Base-by-base conservation (phyloP, 2,797 vertebrate genomes). In the Esox lucius region DNA sequence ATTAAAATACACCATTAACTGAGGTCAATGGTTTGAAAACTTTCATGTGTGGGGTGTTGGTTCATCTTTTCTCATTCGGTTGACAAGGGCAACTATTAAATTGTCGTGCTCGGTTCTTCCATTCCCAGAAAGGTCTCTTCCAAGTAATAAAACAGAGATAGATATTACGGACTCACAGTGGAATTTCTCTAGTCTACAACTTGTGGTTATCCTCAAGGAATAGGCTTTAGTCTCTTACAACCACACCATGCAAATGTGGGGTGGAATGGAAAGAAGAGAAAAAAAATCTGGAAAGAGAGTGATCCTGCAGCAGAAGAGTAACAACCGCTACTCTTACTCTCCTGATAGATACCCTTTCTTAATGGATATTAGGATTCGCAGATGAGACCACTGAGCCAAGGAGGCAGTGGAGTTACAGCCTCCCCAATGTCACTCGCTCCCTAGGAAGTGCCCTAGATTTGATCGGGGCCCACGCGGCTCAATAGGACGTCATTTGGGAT, bases 161-260 rank as follows among this genome's bases (percentile, higher is more conserved):
- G 68, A 70, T 71, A 75, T 64, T 78, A 53, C 71, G 67, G 72
- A 74, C 75, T 78, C 70, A 79, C 66, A 72, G 33, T 78, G 80
- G 85, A 87, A 90, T 86, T 70, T 74, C 81, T 83, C 84, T 12
- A 7, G 77, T 85, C 76, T 31, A 51, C 49, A 79, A 46, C 71
- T 82, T 86, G 80, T 83, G 81, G 82, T 86, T 89, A 70, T 79
- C 77, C 80, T 83, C 42, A 65, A 82, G 77, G 72, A 70, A 72
- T 74, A 76, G 56, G 78, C 69, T 17, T 33, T 39, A 73, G 75
- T 84, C 73, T 80, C 35, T 82, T 82, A 2, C 81, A 74, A 82
- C 82, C 82, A 79, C 74, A 78, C 35, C 75, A 72, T 81, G 69
- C 68, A 84, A 66, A 81, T 79, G 76, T 74, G 83, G 70, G 70